Evolutionary conservation across 1,140 invertebrate species (phyloP).

Genomic region (Tetranychus cinnabarinus): DNA sequence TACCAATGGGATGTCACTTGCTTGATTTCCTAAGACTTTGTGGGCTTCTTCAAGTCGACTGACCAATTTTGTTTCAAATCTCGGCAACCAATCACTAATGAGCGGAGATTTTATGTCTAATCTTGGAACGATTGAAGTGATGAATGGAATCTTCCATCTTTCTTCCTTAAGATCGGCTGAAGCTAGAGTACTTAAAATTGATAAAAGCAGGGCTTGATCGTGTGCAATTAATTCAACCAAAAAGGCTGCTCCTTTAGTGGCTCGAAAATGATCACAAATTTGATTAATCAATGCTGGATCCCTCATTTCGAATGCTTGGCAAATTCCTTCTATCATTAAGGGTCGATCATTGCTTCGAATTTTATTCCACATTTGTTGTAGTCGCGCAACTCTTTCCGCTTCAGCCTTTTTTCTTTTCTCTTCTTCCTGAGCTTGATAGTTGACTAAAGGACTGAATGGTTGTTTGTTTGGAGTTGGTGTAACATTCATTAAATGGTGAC

Average conservation of each 20-base stretch:
- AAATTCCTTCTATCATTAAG: not conserved
- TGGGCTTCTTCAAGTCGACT: not conserved
- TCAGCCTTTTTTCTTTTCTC: not conserved
- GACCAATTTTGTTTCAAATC: not conserved
- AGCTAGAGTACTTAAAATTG: not conserved
- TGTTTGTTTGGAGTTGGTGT: not conserved
- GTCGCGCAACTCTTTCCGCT: not conserved
- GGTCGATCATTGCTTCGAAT: not conserved
- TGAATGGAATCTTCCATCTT: conserved; percentile 6
- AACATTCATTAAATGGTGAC: not conserved
- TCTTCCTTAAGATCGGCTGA: conserved; percentile 7
- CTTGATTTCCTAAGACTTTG: not conserved
- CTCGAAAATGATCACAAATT: not conserved
- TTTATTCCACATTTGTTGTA: not conserved
- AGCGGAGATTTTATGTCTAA: not conserved
- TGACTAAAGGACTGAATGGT: not conserved
- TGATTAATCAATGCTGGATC: not conserved
- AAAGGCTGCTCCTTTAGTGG: not conserved
- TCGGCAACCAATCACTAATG: not conserved
- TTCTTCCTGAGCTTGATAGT: not conserved
- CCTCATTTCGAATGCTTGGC: not conserved
- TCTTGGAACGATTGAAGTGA: not conserved
- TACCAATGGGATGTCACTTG: not conserved
- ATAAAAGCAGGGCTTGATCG: not conserved
- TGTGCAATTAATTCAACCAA: not conserved